Base-by-base conservation (phyloP, 1,140 invertebrate species). In the Nymphalis io region DNA sequence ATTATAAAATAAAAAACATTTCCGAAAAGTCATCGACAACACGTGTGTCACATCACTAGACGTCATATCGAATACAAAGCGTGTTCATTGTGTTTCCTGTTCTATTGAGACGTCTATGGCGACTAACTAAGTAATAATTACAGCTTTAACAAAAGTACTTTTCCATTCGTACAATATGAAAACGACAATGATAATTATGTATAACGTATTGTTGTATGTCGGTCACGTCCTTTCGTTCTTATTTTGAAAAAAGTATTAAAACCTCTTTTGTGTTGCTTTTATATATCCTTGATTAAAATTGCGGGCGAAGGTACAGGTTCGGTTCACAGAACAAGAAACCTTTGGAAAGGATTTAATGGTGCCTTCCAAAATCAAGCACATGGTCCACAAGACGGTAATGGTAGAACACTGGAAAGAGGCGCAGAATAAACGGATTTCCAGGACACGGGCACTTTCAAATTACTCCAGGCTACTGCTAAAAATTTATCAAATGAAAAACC, bases 101-200 rank as follows among this genome's bases (percentile, higher is more conserved):
- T 69, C 67, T 40, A 69, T 62, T 62, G 67, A 69, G 67, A 44
- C 59, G 59, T 38, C 27, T 46, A 48, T 68, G 55, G n/a, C 48
- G 60, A 61, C 67, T 69, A 69, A 69, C 67, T 69, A 69, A 69
- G 60, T 69, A 60, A 69, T 69, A 69, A 69, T 69, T 69, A 69
- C 39, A n/a, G 18, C 51, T 62, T n/a, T n/a, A n/a, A 46, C 42
- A 57, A 69, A 40, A 55, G 51, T 27, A 55, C 20, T 55, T 27
- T 55, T 20, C 15, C 51, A 55, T 16, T 55, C 20, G 3, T 23
- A 55, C 20, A 55, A 27, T 23, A 55, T 55, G 51, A 15, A 51
- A 51, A 55, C 51, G 51, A 23, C 51, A 27, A 55, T 27, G 27
- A 55, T 55, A 55, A 55, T 55, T 55, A 55, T 55, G 20, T 55